Evolutionary conservation across 2,113 vertebrate genomes (phyloP).

Genomic region (Sapayoa aenigma): DNA sequence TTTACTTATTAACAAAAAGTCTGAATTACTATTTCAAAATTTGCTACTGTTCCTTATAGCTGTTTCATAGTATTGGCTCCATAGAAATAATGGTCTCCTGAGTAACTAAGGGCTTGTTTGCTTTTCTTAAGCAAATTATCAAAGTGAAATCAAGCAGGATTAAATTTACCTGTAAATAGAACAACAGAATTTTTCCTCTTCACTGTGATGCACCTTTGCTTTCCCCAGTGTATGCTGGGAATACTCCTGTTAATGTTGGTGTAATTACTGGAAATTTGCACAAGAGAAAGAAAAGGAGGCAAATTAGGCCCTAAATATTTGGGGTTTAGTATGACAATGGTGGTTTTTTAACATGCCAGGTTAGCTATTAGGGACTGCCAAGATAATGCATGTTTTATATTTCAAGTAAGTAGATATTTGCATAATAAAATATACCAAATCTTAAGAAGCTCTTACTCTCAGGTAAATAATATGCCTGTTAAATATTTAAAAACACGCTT

Average conservation of each 20-base stretch:
- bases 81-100: not conserved
- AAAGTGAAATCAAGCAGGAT: slow-evolving; percentile 30
- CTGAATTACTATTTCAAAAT: slow-evolving; percentile 5
- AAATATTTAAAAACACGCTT: slow-evolving; percentile 14
- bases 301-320: slow-evolving; percentile 18
- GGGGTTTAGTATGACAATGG: not conserved
- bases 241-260: not conserved
- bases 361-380: slow-evolving; percentile 6
- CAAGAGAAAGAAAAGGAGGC: not conserved
- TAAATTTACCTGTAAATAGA: slow-evolving; percentile 36
- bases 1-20: not conserved
- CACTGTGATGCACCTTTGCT: not conserved
- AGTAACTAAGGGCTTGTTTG: slow-evolving; percentile 24
- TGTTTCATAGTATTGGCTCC: not conserved
- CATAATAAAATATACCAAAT: slow-evolving; percentile 54
- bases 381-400: slow-evolving; percentile 33
- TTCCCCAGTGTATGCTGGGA: not conserved
- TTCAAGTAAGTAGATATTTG: slow-evolving; percentile 47
- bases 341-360: not conserved
- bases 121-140: slow-evolving; percentile 31
- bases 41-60: slow-evolving; percentile 1
- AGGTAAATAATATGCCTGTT: slow-evolving; percentile 46
- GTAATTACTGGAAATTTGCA: slow-evolving; percentile 9
- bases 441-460: slow-evolving; percentile 13
- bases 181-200: slow-evolving; percentile 11